Evolutionary conservation across 2,888 invertebrate species (phyloP), one percentile per base, ranked within the genome.

Genomic region (Atherix ibis): DNA sequence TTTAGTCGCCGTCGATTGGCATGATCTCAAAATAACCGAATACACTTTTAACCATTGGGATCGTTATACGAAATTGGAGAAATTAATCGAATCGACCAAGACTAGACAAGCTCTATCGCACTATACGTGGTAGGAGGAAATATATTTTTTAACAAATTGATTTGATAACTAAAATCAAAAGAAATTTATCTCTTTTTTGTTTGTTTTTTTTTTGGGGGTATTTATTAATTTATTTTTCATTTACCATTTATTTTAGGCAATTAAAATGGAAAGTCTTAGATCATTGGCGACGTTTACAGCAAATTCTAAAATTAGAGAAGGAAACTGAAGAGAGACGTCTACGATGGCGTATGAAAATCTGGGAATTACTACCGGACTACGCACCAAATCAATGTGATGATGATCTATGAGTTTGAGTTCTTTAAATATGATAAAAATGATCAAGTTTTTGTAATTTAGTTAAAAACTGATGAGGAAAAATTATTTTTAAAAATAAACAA

Each of bases 1-100:
- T 47, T 74, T 77, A 61, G 76, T 78, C 2, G 81, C 83, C 3
- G 67, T 70, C 35, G 82, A 83, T 53, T 75, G 75, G 55, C 70
- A 71, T 44, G 76, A 79, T 40, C 61, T 76, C 36, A 71, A 67
- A 43, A 47, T 73, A n/a, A 62, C 63, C 29, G 67, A 69, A 32
- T 47, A 60, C 27, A 61, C 61, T 31, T 68, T 76, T 32, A 56
- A 58, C 22, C 56, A 56, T 37, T 73, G 76, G 63, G 53, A 58
- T 3, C 52, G 56, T 28, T 63, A 63, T 14, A 54, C 64, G 1
- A 51, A 56, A 5, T 48, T 65, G 16, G 47, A 64, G 24, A 67
- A 60, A 45, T 52, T 63, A 30, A 62, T 69, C 39, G 59, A 64
- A 36, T 59, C 65, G 41, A 46, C 59, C 0, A 68, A 71, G 54